Conservation (phyloP, 2,113 vertebrate genomes). For the Aspidoscelis tigris region DNA sequence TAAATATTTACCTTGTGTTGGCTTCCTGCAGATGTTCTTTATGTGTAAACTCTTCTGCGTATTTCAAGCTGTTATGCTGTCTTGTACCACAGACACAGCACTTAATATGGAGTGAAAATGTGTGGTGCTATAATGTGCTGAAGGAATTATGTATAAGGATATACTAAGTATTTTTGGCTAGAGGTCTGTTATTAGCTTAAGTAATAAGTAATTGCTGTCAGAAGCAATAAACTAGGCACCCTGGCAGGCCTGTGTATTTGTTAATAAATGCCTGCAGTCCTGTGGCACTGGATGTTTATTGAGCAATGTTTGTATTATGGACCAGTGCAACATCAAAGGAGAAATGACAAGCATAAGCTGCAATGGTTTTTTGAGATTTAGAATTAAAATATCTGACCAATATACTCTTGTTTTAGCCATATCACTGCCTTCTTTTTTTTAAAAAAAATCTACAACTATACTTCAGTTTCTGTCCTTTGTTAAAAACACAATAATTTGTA, state of each 20-base stretch:
- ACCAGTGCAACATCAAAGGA: slow-evolving; percentile 55
- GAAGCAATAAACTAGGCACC: slow-evolving; percentile 69
- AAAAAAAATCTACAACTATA: no score
- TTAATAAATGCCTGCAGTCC: slow-evolving; percentile 58
- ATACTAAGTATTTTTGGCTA: slow-evolving; percentile 64
- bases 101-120: slow-evolving; percentile 51
- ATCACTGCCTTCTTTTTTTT: not conserved
- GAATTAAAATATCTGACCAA: slow-evolving; percentile 36
- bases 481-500: not conserved
- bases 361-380: slow-evolving; percentile 3
- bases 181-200: slow-evolving; percentile 69
- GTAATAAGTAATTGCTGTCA: slow-evolving; percentile 71
- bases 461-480: not conserved
- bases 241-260: slow-evolving; percentile 61
- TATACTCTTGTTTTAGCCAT: slow-evolving; percentile 31
- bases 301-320: slow-evolving; percentile 18
- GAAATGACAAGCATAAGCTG: slow-evolving; percentile 30
- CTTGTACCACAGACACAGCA: slow-evolving; percentile 39
- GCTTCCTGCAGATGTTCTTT: slow-evolving; percentile 60
- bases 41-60: slow-evolving; percentile 41
- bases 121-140: slow-evolving; percentile 45
- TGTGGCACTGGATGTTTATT: slow-evolving; percentile 23
- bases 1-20: slow-evolving; percentile 57
- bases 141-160: slow-evolving; percentile 68
- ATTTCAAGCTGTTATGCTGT: slow-evolving; percentile 28